Evolutionary conservation across 1,140 invertebrate species (phyloP).

Genomic region (Planococcus citri): DNA sequence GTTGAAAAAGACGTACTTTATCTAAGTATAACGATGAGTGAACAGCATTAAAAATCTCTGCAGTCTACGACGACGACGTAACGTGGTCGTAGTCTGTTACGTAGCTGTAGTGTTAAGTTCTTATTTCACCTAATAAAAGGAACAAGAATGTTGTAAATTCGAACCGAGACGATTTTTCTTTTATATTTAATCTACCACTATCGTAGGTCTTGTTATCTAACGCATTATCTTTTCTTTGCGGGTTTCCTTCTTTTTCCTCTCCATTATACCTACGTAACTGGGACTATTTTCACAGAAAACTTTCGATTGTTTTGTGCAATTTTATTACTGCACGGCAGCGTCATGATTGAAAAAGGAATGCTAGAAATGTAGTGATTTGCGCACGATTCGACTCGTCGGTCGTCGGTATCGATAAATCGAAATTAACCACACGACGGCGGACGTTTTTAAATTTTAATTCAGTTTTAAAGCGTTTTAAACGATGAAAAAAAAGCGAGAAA

Average conservation of each 20-base stretch:
- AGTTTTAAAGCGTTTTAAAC: neutral
- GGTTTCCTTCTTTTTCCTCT: neutral
- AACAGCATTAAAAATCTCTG: neutral
- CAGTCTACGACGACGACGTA: neutral
- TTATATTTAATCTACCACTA: neutral
- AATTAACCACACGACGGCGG: neutral
- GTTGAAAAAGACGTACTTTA: neutral
- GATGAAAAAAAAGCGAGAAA: neutral
- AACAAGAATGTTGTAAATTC: neutral
- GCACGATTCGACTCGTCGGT: no score
- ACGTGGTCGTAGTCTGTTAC: no score
- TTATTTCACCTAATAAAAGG: neutral
- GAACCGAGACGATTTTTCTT: slow-evolving; percentile 1
- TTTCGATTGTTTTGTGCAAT: no score
- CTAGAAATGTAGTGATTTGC: no score
- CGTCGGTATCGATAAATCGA: neutral
- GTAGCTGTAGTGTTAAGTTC: neutral
- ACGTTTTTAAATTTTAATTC: neutral
- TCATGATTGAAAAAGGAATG: no score
- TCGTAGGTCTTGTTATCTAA: neutral
- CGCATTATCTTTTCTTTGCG: neutral
- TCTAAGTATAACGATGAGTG: neutral
- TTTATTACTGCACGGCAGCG: no score
- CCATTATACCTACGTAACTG: neutral
- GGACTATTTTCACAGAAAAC: neutral